These are phyloP conservation scores for Peribatodes rhomboidaria DNA, from an alignment of 2,888 invertebrate species.

Conservation along the genomic window DNA sequence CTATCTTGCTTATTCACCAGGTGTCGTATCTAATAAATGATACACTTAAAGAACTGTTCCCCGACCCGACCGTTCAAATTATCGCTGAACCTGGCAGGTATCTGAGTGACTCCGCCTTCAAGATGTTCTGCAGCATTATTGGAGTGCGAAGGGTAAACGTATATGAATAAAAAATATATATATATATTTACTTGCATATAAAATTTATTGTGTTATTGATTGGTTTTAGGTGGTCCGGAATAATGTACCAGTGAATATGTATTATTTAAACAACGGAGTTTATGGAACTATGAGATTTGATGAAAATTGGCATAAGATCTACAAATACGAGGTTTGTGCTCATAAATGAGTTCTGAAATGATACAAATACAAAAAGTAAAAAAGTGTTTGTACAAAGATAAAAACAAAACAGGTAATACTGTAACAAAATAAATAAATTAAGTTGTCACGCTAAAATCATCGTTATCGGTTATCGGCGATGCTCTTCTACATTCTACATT, in stretches of 20 bases:
- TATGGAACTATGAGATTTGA: constrained; percentile 56
- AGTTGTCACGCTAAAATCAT: too few species aligned
- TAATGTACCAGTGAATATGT: constrained; percentile 55
- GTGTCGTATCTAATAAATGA: constrained; percentile 54
- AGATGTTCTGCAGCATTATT: constrained; percentile 56
- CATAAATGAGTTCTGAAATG: too few species aligned
- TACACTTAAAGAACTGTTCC: constrained; percentile 57
- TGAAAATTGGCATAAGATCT: constrained; percentile 57
- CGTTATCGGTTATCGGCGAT: too few species aligned
- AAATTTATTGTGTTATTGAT: too few species aligned
- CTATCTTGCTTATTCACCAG: constrained; percentile 40
- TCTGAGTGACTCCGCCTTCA: constrained; percentile 54
- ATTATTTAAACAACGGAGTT: constrained; percentile 60
- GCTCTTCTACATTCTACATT: not conserved
- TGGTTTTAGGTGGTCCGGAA: constrained; percentile 54
- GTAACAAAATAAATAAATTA: not conserved
- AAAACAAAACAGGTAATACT: not conserved
- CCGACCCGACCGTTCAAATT: constrained; percentile 56
- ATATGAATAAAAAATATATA: not conserved
- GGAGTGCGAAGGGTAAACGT: constrained; percentile 53
- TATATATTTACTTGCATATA: too few species aligned
- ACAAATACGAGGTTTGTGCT: constrained; percentile 54
- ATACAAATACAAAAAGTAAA: not conserved
- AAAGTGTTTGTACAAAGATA: not conserved
- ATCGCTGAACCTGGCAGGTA: constrained; percentile 62